Conservation (phyloP, 2,888 invertebrate genomes). For the Monopis laevigella region DNA sequence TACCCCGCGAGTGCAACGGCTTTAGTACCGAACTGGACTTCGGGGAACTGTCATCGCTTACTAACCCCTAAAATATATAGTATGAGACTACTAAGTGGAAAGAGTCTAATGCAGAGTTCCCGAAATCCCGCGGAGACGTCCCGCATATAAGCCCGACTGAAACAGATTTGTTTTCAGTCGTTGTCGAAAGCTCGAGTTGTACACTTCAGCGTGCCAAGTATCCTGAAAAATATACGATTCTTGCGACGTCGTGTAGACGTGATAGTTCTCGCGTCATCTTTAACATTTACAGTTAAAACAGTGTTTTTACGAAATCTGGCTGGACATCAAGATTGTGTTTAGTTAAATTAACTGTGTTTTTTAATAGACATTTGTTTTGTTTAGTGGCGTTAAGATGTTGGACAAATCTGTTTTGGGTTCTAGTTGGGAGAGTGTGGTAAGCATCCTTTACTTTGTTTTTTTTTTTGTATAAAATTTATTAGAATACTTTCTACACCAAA, state of each 20-base stretch:
- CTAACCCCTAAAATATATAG: slow-evolving; percentile 35
- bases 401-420: slow-evolving; percentile 54
- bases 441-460: slow-evolving; percentile 25
- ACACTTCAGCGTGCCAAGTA: slow-evolving; percentile 52
- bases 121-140: slow-evolving; percentile 32
- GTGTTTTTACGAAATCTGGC: slow-evolving; percentile 26
- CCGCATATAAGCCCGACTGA: slow-evolving; percentile 60
- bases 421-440: slow-evolving; percentile 64
- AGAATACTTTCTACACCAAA: no score
- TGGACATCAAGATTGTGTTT: slow-evolving; percentile 26
- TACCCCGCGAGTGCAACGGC: slow-evolving; percentile 11
- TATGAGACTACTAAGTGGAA: slow-evolving; percentile 53
- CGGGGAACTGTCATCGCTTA: slow-evolving; percentile 18
- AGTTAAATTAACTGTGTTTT: slow-evolving; percentile 16
- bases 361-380: background rate
- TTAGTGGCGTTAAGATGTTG: slow-evolving; percentile 37
- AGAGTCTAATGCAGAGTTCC: slow-evolving; percentile 34
- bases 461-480: background rate
- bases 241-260: slow-evolving; percentile 45
- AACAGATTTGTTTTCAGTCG: slow-evolving; percentile 49
- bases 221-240: slow-evolving; percentile 15
- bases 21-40: background rate
- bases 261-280: slow-evolving; percentile 33
- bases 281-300: slow-evolving; percentile 15
- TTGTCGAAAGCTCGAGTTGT: slow-evolving; percentile 46